A percentile compares a stretch with the other conserved stretches of the same genome.
Evolutionary conservation across 2,888 invertebrate species (phyloP).

Genomic region (Tachystola acroxantha): DNA sequence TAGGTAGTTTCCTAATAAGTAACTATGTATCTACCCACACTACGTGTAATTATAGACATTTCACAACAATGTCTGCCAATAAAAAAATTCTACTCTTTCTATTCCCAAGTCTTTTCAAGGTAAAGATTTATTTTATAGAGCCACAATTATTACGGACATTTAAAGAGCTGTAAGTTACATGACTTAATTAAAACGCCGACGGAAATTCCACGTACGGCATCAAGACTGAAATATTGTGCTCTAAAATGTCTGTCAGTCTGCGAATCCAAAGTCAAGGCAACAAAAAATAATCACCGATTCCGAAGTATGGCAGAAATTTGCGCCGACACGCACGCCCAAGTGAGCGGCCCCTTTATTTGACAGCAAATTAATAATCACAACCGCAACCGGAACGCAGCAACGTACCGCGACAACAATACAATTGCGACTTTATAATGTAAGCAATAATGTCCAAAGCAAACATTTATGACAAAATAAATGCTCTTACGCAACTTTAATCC

Average conservation of each 20-base stretch:
- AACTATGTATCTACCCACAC: too few relatives aligned
- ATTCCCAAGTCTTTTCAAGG: too few relatives aligned
- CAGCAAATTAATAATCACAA: slow-evolving; percentile 75
- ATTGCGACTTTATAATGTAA: slow-evolving; percentile 60
- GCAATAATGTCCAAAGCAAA: slow-evolving; percentile 60
- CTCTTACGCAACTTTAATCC: slow-evolving; percentile 71
- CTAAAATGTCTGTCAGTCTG: slow-evolving; percentile 66
- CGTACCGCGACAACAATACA: slow-evolving; percentile 43
- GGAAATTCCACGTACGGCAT: slow-evolving; percentile 43
- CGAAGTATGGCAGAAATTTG: slow-evolving; percentile 77
- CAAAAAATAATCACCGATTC: slow-evolving; percentile 75
- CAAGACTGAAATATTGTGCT: slow-evolving; percentile 49
- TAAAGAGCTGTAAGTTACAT: slow-evolving; percentile 15
- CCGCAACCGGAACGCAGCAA: slow-evolving; percentile 60
- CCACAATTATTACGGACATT: not conserved
- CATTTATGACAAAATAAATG: slow-evolving; percentile 44
- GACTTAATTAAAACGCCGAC: slow-evolving; percentile 47
- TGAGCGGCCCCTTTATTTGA: slow-evolving; percentile 78
- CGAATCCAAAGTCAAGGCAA: slow-evolving; percentile 65
- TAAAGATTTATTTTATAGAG: too few relatives aligned
- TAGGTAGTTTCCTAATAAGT: too few relatives aligned
- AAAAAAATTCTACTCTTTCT: too few relatives aligned
- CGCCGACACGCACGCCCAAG: slow-evolving; percentile 77
- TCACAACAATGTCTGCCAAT: too few relatives aligned
- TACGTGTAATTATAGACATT: too few relatives aligned